Conservation (phyloP, 35 echinoderm and acorn worm genomes). For the Stichopus chloronotus region DNA sequence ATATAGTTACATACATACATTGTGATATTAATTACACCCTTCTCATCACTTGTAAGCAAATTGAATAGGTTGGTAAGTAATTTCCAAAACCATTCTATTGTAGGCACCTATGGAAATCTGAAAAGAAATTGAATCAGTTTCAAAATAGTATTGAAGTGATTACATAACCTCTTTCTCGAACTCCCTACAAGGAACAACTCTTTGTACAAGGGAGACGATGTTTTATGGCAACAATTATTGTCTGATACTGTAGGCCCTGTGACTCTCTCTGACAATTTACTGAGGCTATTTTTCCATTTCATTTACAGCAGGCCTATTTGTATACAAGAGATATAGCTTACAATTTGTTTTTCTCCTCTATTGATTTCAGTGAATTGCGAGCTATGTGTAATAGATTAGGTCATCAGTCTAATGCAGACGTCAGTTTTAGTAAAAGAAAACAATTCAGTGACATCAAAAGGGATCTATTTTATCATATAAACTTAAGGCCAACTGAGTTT, state of each 20-base stretch:
- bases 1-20: too few relatives aligned
- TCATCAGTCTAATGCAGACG: not conserved
- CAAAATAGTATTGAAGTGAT: too few relatives aligned
- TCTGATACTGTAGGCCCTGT: not conserved
- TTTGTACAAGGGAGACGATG: not conserved
- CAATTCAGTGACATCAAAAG: not conserved
- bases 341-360: not conserved
- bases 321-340: not conserved
- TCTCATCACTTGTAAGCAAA: too few relatives aligned
- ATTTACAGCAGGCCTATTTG: not conserved
- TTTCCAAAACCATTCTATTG: too few relatives aligned
- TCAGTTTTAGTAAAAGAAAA: conserved; percentile 10
- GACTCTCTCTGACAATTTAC: not conserved
- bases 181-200: not conserved
- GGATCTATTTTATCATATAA: conserved; percentile 9
- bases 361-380: conserved; percentile 2
- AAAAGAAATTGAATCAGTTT: too few relatives aligned
- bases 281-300: not conserved
- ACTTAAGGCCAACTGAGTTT: conserved; percentile 7
- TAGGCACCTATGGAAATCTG: too few relatives aligned
- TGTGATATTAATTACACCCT: too few relatives aligned
- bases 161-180: too few relatives aligned
- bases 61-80: too few relatives aligned
- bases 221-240: not conserved
- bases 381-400: not conserved